phyloP scores from a whole-genome alignment of 1,140 invertebrate genomes.

The Coenobita brevimanus region DNA sequence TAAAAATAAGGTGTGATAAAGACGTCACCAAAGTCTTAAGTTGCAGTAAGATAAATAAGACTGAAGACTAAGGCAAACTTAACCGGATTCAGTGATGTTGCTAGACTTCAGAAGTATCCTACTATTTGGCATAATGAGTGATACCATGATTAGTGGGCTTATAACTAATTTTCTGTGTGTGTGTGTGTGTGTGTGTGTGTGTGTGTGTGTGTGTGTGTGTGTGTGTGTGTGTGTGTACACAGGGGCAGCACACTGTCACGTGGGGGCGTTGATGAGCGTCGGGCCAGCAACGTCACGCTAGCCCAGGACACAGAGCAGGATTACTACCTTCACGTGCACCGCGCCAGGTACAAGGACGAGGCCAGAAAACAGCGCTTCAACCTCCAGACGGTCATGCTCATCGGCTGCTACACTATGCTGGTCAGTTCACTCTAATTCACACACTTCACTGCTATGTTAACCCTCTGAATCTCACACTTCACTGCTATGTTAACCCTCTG shows the following conservation, averaged over 20 bases:
- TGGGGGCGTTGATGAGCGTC: background rate
- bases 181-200: slow-evolving; percentile 1
- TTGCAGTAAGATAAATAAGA: no score
- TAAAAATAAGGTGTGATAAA: no score
- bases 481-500: background rate
- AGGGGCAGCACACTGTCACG: slow-evolving; percentile 33
- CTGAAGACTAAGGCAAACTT: no score
- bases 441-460: background rate
- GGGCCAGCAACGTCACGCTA: slow-evolving; percentile 37
- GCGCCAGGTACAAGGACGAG: slow-evolving; percentile 63
- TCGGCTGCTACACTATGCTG: slow-evolving; percentile 68
- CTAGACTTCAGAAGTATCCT: no score
- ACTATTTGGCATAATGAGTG: no score
- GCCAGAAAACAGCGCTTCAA: slow-evolving; percentile 65
- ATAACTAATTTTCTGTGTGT: no score
- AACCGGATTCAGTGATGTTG: no score
- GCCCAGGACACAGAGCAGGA: slow-evolving; percentile 69
- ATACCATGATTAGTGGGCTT: no score
- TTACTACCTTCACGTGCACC: slow-evolving; percentile 63
- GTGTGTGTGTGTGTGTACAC: background rate
- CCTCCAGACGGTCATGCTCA: slow-evolving; percentile 67
- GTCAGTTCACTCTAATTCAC: slow-evolving; percentile 38
- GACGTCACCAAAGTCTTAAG: no score
- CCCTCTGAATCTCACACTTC: background rate
- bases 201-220: slow-evolving; percentile 1